Base-by-base conservation (phyloP, 2,797 vertebrate genomes). In the Cuculus canorus region DNA sequence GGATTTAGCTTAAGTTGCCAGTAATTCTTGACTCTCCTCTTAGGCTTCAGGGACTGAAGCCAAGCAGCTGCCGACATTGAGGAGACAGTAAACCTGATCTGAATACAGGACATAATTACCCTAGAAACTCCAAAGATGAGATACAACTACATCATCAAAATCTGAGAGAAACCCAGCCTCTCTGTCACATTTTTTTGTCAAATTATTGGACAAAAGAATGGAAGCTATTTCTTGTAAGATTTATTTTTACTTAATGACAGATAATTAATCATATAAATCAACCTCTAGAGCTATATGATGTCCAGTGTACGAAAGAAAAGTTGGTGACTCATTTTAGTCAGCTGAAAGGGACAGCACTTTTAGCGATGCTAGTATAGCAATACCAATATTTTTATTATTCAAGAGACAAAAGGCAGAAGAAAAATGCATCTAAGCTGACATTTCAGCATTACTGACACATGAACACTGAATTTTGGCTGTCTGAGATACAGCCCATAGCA, bases 211-310 rank as follows among this genome's bases (percentile, higher is more conserved):
- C 71, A 82, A 73, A 11, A 77, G 43, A 19, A 70, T 19, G 47
- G 28, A 90, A 88, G 18, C 24, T 69, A 84, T 88, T 88, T 93
- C 57, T 60, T 4, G 25, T 7, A 82, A 91, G 71, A 87, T 84
- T 87, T 87, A 84, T 93, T 88, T 93, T 88, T 73, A 64, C 25
- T 82, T 92, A 93, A 86, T 73, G 83, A 70, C 81, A 91, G 53
- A 12, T 70, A 77, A 93, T 93, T 88, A 61, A 61, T 92, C 94
- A 90, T 56, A 70, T 70, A 76, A 92, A 86, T 52, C 82, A 80
- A 94, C 92, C 72, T 93, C 90, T 80, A 79, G 77, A 86, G 80
- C 32, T 79, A n/a, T 50, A 53, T n/a, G 68, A 60, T 66, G 60
- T 60, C 83, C 71, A 82, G 56, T n/a, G 17, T 47, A 68, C 66